Evolutionary conservation across 2,797 vertebrate species (phyloP), one percentile per base, ranked within the genome.

Genomic region (Gambelia wislizenii): DNA sequence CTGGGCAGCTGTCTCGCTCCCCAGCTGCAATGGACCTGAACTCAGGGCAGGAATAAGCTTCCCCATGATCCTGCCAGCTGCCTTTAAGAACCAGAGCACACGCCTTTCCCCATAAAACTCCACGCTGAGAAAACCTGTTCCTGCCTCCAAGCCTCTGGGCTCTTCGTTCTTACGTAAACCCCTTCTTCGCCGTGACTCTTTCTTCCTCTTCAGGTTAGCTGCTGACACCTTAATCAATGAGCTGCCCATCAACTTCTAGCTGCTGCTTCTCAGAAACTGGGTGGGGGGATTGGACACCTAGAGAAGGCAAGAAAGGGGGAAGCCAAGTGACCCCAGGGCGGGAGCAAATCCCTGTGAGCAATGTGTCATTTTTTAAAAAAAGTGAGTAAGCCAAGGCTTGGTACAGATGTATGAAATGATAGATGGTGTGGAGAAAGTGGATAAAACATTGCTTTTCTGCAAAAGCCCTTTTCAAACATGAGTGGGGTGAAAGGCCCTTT

Each of bases 111-210:
- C 56, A 59, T 89, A 89, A 93, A 74, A 47, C n/a, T 36, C 89
- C 83, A 86, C 77, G 91, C 89, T 85, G 85, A 74, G 87, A 91
- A 92, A 93, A 93, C 89, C 89, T 81, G 92, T 84, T 82, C 86
- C 64, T 30, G 42, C 4, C 6, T 18, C 69, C 72, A 49, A 49
- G 90, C 85, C 87, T 87, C 90, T 91, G 87, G 78, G 1, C 9
- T 33, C 1, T 67, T 13, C 64, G 12, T 9, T 67, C 64, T 67
- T 33, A 67, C 16, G 76, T 18, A 94, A 94, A 47, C 22, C 0
- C 0, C 0, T 49, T 86, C 85, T 33, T n/a, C n/a, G n/a, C 64
- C 27, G 22, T 33, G 30, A 33, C 12, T 30, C 4, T n/a, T n/a
- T n/a, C n/a, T n/a, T 22, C 78, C 20, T 7, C 39, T 44, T 44